Percentiles rank a stretch among this genome's conserved stretches.
Evolutionary conservation across 2,797 vertebrate species (phyloP).

Genomic region (Oreortyx pictus): DNA sequence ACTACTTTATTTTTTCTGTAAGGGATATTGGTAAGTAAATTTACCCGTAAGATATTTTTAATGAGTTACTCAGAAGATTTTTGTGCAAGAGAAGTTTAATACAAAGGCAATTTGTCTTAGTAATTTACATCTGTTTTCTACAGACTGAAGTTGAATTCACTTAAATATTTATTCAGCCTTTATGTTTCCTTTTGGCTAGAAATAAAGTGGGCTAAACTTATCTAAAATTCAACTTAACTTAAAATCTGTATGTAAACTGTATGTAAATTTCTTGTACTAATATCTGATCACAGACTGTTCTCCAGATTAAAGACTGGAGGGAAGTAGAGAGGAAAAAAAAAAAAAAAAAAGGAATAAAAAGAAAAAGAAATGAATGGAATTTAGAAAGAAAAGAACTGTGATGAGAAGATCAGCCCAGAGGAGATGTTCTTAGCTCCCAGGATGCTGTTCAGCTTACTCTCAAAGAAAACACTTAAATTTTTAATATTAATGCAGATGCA

Average conservation of each 20-base stretch:
- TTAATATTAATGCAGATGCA: slow-evolving; percentile 54
- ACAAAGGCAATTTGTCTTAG: slow-evolving; percentile 57
- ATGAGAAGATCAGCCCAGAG: background rate
- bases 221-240: slow-evolving; percentile 24
- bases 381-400: background rate
- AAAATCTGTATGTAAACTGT: background rate
- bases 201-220: slow-evolving; percentile 49
- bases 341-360: background rate
- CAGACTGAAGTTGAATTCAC: slow-evolving; percentile 19
- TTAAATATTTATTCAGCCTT: slow-evolving; percentile 64
- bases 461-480: slow-evolving; percentile 51
- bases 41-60: slow-evolving; percentile 59
- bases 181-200: slow-evolving; percentile 49
- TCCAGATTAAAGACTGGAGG: background rate
- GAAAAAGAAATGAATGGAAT: background rate
- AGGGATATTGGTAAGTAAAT: slow-evolving; percentile 21
- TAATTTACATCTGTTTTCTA: slow-evolving; percentile 60
- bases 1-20: background rate
- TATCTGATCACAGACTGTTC: background rate
- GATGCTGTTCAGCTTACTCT: slow-evolving; percentile 18
- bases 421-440: slow-evolving; percentile 3
- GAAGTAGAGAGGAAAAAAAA: background rate
- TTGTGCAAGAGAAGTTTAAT: slow-evolving; percentile 36
- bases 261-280: background rate
- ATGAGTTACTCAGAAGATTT: slow-evolving; percentile 30